Evolutionary conservation across 2,797 vertebrate species (phyloP), one percentile per base, ranked within the genome.

Genomic region (Falco berigora): DNA sequence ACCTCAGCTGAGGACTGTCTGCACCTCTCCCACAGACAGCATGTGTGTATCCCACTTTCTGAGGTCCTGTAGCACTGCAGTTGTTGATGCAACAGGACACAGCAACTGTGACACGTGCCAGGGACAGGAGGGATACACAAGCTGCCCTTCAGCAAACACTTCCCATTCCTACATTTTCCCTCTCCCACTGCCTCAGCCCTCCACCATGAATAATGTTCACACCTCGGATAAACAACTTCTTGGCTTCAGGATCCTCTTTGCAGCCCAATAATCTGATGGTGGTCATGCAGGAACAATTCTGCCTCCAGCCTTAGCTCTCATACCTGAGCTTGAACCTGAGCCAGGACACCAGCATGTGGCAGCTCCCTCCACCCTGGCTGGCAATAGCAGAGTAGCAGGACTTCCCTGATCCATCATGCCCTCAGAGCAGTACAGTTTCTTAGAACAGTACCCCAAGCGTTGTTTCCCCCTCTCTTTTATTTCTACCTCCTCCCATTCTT

Each of bases 341-440:
- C 27, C 64, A 62, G 36, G n/a, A 77, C 30, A 17, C 12, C 18
- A 10, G 3, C 1, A 0, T 24, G 24, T 2, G 1, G 27, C 1
- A 3, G 44, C 13, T 78, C 15, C 15, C 56, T 44, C 52, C 34
- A 23, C 7, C 38, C 23, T 25, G 40, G 44, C 1, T 47, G 40
- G 32, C 75, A 71, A 8, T 5, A 47, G 61, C 28, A 84, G 47
- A 46, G 47, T 1, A 12, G 32, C 50, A 76, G 50, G 46, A 17
- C 10, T 27, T 40, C 20, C 15, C 24, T 22, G 28, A 63, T 36
- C 50, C 30, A 10, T 77, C 56, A n/a, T 0, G 0, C 3, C 61
- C 7, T 67, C 34, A 42, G 21, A 67, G 17, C 12, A 30, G 13
- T 53, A 71, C 3, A 18, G 47, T 34, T 82, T 53, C 62, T 81